Evolutionary conservation across 2,797 vertebrate genomes (phyloP), one percentile per base, ranked within the genome.

Genomic region (Gastrophryne carolinensis): DNA sequence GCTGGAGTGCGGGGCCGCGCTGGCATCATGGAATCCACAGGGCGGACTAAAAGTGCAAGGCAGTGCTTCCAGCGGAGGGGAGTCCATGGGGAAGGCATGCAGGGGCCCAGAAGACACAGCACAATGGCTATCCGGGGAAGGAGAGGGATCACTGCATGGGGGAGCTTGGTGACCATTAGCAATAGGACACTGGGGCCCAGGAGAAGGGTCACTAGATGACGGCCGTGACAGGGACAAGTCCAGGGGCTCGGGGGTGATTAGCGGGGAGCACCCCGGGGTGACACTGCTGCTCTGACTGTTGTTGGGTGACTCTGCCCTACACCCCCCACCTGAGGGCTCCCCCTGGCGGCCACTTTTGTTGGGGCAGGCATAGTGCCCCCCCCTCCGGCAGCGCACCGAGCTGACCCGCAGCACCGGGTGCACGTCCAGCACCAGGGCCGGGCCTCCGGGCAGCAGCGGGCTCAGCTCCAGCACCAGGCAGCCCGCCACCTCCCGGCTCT

Each of bases 391-490:
- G 82, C 92, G 90, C 12, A 94, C 86, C 60, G 93, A 89, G 79
- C 92, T 92, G 80, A 95, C 91, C 39, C 89, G 84, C 72, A 94
- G 81, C 24, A 93, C 93, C 6, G 92, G 91, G 86, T 95, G 95
- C 29, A 88, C 86, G 89, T 96, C 95, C 86, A 97, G 86, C 21
- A 96, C 85, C 74, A 96, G 87, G 3, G 86, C 87, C 32, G 63
- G 76, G 1, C 66, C 62, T 1, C 69, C 76, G 0, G 76, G 67
- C 75, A 87, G 87, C 17, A 89, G 79, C 0, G 90, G 89, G 80
- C 91, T 85, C 58, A 97, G 87, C 81, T 97, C 94, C 81, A 97
- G 90, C 73, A 96, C 95, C 89, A 93, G 82, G 91, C 95, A 95
- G 63, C 94, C 94, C 7, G 90, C 92, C 87, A 98, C 90, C 82